Evolutionary conservation across 1,140 invertebrate genomes (phyloP).

Genomic region (Pollicipes pollicipes): DNA sequence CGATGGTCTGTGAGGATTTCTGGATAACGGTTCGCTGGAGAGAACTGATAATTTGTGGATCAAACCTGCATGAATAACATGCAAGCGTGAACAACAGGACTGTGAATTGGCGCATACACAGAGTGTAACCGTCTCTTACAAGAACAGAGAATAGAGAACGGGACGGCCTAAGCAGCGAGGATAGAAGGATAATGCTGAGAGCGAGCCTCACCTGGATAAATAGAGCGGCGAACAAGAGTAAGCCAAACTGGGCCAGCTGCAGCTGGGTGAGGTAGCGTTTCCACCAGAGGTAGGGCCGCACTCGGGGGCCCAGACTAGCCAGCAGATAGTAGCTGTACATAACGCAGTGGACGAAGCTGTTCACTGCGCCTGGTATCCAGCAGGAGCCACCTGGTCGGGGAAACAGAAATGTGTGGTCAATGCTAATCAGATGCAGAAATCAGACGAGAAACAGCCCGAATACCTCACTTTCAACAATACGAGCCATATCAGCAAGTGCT

Average conservation of each 20-base stretch:
- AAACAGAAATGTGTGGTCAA: too few relatives aligned
- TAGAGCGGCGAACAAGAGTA: conserved; percentile 11
- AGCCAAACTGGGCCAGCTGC: conserved; percentile 29
- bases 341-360: conserved; percentile 38
- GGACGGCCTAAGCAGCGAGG: too few relatives aligned
- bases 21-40: too few relatives aligned
- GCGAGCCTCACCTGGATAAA: not conserved
- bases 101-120: too few relatives aligned
- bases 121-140: too few relatives aligned
- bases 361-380: conserved; percentile 30
- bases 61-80: too few relatives aligned
- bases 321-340: conserved; percentile 40
- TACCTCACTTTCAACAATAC: not conserved
- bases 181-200: too few relatives aligned
- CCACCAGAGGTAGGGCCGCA: conserved; percentile 39
- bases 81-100: too few relatives aligned
- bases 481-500: not conserved
- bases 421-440: not conserved
- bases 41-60: too few relatives aligned
- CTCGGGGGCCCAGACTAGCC: conserved; percentile 32
- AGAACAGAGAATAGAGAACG: too few relatives aligned
- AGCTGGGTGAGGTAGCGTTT: conserved; percentile 37
- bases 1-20: too few relatives aligned
- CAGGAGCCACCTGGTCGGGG: conserved; percentile 19
- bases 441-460: conserved; percentile 6